Conservation (phyloP, 2,888 invertebrate species). For the Allophyes oxyacanthae region DNA sequence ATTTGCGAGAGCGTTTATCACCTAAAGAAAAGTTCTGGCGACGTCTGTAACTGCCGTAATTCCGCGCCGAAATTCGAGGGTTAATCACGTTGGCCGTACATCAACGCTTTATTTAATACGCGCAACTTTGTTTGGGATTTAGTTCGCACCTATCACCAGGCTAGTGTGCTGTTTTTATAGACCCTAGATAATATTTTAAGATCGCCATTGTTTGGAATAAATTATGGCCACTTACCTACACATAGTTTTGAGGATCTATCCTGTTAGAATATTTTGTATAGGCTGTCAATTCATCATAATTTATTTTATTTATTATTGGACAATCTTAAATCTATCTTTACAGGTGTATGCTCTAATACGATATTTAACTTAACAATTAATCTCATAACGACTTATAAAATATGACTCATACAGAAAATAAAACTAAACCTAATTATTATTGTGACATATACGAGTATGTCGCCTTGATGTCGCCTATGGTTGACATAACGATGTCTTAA, state of each 20-base stretch:
- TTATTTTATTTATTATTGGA: no score
- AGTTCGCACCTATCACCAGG: constrained; percentile 55
- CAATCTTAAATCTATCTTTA: no score
- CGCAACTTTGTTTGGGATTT: constrained; percentile 74
- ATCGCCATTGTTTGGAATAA: constrained; percentile 47
- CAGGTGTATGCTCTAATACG: no score
- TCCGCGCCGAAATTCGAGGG: constrained; percentile 79
- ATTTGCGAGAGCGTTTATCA: constrained; percentile 87
- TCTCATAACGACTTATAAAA: no score
- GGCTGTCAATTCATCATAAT: constrained; percentile 26
- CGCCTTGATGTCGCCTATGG: no score
- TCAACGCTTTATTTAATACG: constrained; percentile 82
- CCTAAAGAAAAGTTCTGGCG: constrained; percentile 86
- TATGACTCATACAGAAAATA: no score
- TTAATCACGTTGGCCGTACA: constrained; percentile 80
- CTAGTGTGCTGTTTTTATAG: constrained; percentile 53
- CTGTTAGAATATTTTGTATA: constrained; percentile 44
- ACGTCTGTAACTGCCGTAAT: constrained; percentile 83
- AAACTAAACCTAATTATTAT: no score
- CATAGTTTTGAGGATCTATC: constrained; percentile 33
- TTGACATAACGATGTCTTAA: no score
- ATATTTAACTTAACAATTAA: no score
- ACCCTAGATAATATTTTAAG: constrained; percentile 54
- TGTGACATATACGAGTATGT: no score
- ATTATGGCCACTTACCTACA: constrained; percentile 41